phyloP scores from a whole-genome alignment of 1,140 invertebrate genomes.

The Meloidogyne exigua region DNA sequence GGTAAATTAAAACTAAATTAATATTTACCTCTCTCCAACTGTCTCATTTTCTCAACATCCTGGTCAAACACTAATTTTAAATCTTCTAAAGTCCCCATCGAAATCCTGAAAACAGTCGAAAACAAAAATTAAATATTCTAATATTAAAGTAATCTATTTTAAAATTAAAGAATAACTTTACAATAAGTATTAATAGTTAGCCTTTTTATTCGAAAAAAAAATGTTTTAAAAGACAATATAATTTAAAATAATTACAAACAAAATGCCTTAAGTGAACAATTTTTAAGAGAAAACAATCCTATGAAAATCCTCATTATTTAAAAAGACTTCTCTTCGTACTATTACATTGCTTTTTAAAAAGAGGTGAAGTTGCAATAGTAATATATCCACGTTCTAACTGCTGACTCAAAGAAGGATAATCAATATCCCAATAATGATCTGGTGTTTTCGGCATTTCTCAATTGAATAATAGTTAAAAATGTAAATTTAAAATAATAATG shows the following conservation, averaged over 20 bases:
- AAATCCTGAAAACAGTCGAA: slow-evolving; percentile 14
- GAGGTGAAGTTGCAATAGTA: slow-evolving; percentile 30
- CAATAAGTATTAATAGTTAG: no score
- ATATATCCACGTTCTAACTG: slow-evolving; percentile 34
- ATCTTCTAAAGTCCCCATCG: slow-evolving; percentile 29
- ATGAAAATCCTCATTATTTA: slow-evolving; percentile 13
- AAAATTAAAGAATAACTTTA: background rate
- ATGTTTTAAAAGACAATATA: background rate
- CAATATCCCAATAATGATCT: slow-evolving; percentile 45
- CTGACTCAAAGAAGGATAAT: slow-evolving; percentile 39
- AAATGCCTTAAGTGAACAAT: background rate
- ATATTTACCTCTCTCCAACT: slow-evolving; percentile 45
- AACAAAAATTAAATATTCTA: background rate
- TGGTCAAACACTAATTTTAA: slow-evolving; percentile 41
- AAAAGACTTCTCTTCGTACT: slow-evolving; percentile 12
- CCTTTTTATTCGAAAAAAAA: background rate
- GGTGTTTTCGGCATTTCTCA: slow-evolving; percentile 28
- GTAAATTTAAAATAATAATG: background rate
- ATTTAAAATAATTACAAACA: background rate
- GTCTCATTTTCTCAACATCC: slow-evolving; percentile 43
- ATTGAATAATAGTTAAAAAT: background rate
- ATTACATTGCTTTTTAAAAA: slow-evolving; percentile 41
- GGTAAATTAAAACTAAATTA: slow-evolving; percentile 5
- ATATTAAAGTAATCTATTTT: background rate
- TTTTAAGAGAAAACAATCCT: background rate